Percentiles rank a stretch among this genome's conserved stretches.
phyloP scores from a whole-genome alignment of 1,140 invertebrate genomes.

The Odontomachus brunneus region DNA sequence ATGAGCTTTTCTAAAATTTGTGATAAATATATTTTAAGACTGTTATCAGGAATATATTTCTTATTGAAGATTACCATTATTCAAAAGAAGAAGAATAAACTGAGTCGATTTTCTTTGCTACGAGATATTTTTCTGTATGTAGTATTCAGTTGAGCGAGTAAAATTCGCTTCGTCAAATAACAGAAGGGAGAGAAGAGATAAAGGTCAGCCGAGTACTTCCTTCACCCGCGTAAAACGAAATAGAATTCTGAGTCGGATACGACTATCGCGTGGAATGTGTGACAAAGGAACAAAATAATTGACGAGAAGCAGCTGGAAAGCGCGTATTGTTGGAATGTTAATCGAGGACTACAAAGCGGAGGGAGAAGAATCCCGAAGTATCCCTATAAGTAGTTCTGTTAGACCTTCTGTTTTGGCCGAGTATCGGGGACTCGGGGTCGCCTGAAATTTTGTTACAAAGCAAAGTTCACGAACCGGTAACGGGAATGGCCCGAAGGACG shows the following conservation, averaged over 20 bases:
- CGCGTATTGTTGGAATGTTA: background rate
- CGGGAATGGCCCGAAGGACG: constrained; percentile 66
- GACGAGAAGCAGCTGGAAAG: background rate
- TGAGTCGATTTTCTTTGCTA: too few relatives aligned
- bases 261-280: too few relatives aligned
- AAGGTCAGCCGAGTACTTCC: too few relatives aligned
- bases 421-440: constrained; percentile 46
- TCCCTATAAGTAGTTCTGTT: constrained; percentile 43
- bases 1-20: too few relatives aligned
- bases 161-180: too few relatives aligned
- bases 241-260: background rate
- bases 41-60: too few relatives aligned
- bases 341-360: background rate
- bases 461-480: constrained; percentile 66
- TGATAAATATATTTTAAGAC: too few relatives aligned
- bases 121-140: too few relatives aligned
- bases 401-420: constrained; percentile 43
- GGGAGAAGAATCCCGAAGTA: constrained; percentile 44
- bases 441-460: constrained; percentile 66
- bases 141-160: too few relatives aligned
- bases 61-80: too few relatives aligned
- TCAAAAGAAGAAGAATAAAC: too few relatives aligned
- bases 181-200: too few relatives aligned
- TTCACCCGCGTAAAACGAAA: background rate
- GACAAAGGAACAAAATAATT: background rate